Conservation (phyloP, 1,140 invertebrate species). For the Drosophila pseudoananassae region DNA sequence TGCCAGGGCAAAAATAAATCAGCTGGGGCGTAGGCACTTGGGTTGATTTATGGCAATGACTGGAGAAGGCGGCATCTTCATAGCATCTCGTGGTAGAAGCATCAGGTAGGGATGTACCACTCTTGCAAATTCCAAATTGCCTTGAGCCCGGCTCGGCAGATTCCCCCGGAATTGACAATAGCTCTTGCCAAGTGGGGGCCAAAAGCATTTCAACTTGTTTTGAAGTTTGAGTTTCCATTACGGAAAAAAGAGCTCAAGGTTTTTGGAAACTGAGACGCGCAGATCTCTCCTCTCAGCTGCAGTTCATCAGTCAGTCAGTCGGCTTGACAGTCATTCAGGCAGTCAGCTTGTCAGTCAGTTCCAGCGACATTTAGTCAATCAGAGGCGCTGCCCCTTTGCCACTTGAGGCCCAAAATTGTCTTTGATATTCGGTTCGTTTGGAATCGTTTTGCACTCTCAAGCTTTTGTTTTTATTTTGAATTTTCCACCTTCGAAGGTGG, state of each 20-base stretch:
- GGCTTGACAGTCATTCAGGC: constrained; percentile 4
- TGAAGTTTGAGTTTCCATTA: constrained; percentile 50
- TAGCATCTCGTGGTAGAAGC: constrained; percentile 23
- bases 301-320: constrained; percentile 51
- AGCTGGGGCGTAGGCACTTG: constrained; percentile 80
- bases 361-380: constrained; percentile 52
- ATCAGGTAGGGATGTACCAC: constrained; percentile 58
- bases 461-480: background rate
- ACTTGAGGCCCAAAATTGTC: constrained; percentile 42
- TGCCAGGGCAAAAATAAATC: constrained; percentile 69
- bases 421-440: constrained; percentile 45
- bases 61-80: constrained; percentile 32
- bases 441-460: constrained; percentile 10
- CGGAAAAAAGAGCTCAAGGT: constrained; percentile 16
- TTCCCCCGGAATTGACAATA: constrained; percentile 32
- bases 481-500: background rate
- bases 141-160: constrained; percentile 30
- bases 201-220: constrained; percentile 27
- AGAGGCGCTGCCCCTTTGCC: constrained; percentile 15
- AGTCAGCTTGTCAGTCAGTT: constrained; percentile 31
- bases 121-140: constrained; percentile 35
- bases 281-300: constrained; percentile 34
- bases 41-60: constrained; percentile 75
- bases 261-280: constrained; percentile 14
- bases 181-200: background rate